A percentile compares a stretch with the other conserved stretches of the same genome.
phyloP scores from a whole-genome alignment of 2,113 vertebrate genomes.

The Elgaria multicarinata region DNA sequence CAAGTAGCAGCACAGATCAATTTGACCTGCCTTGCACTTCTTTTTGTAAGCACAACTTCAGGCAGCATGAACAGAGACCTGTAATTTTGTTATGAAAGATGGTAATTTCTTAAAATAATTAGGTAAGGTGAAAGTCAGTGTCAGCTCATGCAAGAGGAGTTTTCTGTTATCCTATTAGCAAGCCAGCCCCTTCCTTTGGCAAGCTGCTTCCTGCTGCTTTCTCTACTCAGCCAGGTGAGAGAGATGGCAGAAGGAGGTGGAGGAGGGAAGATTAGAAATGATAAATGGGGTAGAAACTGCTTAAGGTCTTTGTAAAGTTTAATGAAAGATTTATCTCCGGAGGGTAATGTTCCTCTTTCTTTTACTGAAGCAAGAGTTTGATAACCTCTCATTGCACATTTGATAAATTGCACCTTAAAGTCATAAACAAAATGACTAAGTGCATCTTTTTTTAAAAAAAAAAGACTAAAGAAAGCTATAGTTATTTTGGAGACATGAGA shows the following conservation, averaged over 20 bases:
- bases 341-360: constrained; percentile 74
- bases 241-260: background rate
- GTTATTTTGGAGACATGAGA: background rate
- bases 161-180: constrained; percentile 36
- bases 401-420: constrained; percentile 72
- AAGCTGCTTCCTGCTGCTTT: constrained; percentile 57
- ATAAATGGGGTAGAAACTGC: constrained; percentile 70
- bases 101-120: constrained; percentile 28
- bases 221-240: constrained; percentile 58
- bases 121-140: constrained; percentile 33
- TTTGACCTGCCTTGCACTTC: constrained; percentile 7
- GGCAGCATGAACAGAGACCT: background rate
- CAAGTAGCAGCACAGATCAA: constrained; percentile 5
- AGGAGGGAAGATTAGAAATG: constrained; percentile 51
- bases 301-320: constrained; percentile 77
- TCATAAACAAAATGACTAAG: constrained; percentile 65
- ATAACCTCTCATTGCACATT: constrained; percentile 76
- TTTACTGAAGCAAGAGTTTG: constrained; percentile 71
- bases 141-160: constrained; percentile 39
- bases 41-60: background rate
- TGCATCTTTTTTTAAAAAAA: constrained; percentile 12
- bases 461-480: constrained; percentile 62
- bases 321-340: constrained; percentile 79
- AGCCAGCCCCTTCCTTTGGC: constrained; percentile 35
- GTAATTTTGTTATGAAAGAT: background rate